These are phyloP conservation scores for Heteractis magnifica DNA, from an alignment of 92 coral and sea anemone genomes.

Conservation along the genomic window DNA sequence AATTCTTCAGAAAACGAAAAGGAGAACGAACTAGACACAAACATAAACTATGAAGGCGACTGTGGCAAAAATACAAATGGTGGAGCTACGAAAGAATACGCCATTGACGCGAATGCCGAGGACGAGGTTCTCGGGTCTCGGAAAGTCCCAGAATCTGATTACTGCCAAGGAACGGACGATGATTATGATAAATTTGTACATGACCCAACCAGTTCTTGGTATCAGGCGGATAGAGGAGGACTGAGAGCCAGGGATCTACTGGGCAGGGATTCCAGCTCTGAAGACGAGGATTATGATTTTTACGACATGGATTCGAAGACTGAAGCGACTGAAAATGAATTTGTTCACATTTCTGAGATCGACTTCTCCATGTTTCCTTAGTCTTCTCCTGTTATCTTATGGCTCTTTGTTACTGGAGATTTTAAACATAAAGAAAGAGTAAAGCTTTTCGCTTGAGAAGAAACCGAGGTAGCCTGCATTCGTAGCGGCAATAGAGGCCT, in stretches of 20 bases:
- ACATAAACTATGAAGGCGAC: not conserved
- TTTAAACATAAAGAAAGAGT: not conserved
- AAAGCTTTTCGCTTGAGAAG: no score
- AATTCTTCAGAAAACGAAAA: not conserved
- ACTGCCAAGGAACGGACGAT: not conserved
- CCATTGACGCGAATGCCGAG: not conserved
- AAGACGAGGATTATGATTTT: conserved; percentile 48
- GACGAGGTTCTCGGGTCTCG: not conserved
- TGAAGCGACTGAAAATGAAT: conserved; percentile 33
- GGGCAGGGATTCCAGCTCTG: conserved; percentile 77
- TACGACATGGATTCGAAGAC: not conserved
- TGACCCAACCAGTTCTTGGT: conserved; percentile 7
- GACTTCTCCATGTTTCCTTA: conserved; percentile 90
- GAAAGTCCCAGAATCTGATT: not conserved
- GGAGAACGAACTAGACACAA: not conserved
- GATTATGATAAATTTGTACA: not conserved
- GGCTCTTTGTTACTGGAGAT: not conserved
- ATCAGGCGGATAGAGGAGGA: conserved; percentile 16
- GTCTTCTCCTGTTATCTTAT: not conserved
- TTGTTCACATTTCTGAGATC: conserved; percentile 76
- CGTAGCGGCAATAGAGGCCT: no score
- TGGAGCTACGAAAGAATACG: not conserved
- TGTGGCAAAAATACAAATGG: not conserved
- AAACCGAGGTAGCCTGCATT: no score
- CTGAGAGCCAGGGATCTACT: conserved; percentile 21